Percentiles rank a stretch among this genome's conserved stretches.
These are phyloP conservation scores for Halcyon senegalensis DNA, from an alignment of 2,113 vertebrate species.

Conservation along the genomic window DNA sequence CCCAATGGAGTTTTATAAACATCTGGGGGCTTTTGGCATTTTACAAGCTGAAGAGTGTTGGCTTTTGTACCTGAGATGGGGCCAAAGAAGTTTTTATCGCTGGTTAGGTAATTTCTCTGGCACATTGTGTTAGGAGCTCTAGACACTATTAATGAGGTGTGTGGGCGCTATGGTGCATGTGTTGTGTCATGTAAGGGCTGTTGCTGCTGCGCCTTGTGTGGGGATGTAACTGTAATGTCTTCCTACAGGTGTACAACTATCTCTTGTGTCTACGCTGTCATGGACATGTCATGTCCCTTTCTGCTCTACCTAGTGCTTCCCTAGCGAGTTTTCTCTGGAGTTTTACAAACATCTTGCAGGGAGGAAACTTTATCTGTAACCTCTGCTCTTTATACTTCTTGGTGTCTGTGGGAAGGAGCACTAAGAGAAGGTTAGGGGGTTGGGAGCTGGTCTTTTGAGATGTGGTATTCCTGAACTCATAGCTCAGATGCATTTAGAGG, in stretches of 20 bases:
- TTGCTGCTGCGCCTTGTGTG: neutral
- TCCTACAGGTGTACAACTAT: neutral
- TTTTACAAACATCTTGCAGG: neutral
- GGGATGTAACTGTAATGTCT: neutral
- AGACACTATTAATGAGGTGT: constrained; percentile 40
- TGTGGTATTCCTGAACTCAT: neutral
- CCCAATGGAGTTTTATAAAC: neutral
- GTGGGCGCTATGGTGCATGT: neutral
- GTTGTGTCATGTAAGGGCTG: neutral
- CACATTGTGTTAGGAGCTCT: neutral
- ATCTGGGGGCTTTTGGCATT: constrained; percentile 21
- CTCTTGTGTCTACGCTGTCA: neutral
- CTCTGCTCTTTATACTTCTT: neutral
- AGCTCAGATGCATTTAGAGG: neutral
- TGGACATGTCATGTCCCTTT: neutral
- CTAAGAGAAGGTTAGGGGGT: accelerated
- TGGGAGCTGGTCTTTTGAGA: neutral
- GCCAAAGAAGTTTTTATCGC: constrained; percentile 45
- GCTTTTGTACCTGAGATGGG: neutral
- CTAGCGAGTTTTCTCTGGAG: neutral
- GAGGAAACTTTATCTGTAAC: neutral
- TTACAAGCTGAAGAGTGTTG: constrained; percentile 11
- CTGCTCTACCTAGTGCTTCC: neutral
- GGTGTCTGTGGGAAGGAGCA: neutral
- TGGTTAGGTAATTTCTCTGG: constrained; percentile 61